A percentile compares a stretch with the other conserved stretches of the same genome.
These are phyloP conservation scores for Nannoperca obscura DNA, from an alignment of 2,797 vertebrate genomes.

Conservation along the genomic window DNA sequence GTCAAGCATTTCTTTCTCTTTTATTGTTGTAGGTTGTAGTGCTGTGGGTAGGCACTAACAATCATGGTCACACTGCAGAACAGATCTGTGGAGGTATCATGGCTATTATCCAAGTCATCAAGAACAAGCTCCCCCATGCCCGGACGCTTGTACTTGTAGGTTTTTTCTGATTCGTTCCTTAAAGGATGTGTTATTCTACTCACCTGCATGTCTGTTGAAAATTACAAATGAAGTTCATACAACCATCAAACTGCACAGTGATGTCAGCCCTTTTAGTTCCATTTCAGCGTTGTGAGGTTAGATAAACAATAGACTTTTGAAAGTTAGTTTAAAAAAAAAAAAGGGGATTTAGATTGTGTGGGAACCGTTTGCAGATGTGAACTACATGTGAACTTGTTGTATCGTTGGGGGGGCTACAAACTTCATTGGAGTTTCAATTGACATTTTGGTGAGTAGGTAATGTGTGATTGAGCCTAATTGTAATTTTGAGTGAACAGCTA, in stretches of 20 bases:
- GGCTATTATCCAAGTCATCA: slow-evolving; percentile 88
- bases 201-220: slow-evolving; percentile 9
- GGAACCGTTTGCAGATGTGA: background rate
- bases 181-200: background rate
- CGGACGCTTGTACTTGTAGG: slow-evolving; percentile 91
- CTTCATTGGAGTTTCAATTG: background rate
- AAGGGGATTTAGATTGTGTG: background rate
- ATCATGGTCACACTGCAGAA: slow-evolving; percentile 90
- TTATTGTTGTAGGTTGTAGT: slow-evolving; percentile 88
- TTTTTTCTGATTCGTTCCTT: slow-evolving; percentile 42
- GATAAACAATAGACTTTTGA: background rate
- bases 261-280: slow-evolving; percentile 1
- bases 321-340: background rate
- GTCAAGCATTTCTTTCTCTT: slow-evolving; percentile 29
- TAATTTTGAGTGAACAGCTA: background rate
- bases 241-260: slow-evolving; percentile 20
- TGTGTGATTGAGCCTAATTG: background rate
- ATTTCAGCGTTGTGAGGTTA: slow-evolving; percentile 26
- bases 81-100: slow-evolving; percentile 90
- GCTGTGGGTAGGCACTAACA: slow-evolving; percentile 94
- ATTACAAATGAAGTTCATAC: slow-evolving; percentile 31
- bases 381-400: background rate
- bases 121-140: slow-evolving; percentile 89
- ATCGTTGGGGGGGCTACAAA: background rate
- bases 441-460: background rate